These are phyloP conservation scores for Lacerta viridis DNA, from an alignment of 2,797 vertebrate species.

Conservation along the genomic window DNA sequence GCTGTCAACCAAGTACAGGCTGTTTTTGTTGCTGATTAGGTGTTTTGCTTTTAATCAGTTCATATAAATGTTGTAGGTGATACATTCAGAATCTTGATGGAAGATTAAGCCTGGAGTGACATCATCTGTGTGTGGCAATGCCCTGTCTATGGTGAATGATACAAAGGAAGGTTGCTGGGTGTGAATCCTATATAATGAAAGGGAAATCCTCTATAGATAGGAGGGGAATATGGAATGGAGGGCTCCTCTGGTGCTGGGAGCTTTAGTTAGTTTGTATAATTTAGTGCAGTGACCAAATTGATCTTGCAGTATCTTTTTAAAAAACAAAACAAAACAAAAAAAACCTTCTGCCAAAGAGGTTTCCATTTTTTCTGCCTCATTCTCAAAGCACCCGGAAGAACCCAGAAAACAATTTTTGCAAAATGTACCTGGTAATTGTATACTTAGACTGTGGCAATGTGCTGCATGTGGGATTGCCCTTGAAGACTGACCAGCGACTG, in stretches of 20 bases:
- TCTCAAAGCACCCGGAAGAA: too few species aligned
- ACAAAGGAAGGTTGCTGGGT: neutral
- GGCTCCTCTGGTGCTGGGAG: neutral
- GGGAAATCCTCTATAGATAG: neutral
- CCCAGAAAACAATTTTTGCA: too few species aligned
- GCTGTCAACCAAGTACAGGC: slow-evolving; percentile 38
- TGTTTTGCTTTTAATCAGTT: slow-evolving; percentile 43
- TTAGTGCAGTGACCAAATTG: too few species aligned
- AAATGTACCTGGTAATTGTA: too few species aligned
- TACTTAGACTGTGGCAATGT: too few species aligned
- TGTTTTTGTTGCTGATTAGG: slow-evolving; percentile 51
- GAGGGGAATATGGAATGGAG: neutral
- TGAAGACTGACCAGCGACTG: too few species aligned
- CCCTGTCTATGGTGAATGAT: neutral
- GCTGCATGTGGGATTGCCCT: too few species aligned
- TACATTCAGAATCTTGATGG: slow-evolving; percentile 29
- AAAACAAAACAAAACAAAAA: too few species aligned
- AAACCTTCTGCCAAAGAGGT: too few species aligned
- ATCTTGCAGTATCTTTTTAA: too few species aligned
- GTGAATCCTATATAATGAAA: neutral
- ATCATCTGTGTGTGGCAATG: neutral
- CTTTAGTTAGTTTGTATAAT: neutral
- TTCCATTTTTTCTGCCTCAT: too few species aligned
- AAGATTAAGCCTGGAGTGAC: neutral
- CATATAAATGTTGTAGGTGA: slow-evolving; percentile 35